These are phyloP conservation scores for Siphonodentalium dalli DNA, from an alignment of 2,888 invertebrate genomes.

Conservation along the genomic window DNA sequence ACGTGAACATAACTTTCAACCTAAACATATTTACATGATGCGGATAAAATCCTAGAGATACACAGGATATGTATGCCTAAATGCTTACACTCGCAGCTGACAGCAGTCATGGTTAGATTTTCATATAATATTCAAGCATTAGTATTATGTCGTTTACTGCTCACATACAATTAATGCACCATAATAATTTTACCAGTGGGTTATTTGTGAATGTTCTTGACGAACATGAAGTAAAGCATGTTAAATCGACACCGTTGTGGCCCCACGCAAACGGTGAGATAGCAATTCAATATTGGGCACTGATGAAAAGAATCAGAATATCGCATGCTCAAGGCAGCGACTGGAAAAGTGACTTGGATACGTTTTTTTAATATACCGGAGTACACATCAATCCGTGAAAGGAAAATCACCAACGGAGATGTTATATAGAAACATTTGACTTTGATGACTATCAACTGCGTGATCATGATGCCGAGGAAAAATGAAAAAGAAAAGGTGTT, in stretches of 20 bases:
- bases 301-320: conserved; percentile 28
- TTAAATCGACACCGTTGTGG: conserved; percentile 21
- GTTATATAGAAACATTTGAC: conserved; percentile 1
- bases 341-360: conserved; percentile 11
- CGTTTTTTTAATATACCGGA: conserved; percentile 3
- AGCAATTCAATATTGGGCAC: conserved; percentile 25
- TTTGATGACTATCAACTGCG: conserved; percentile 1
- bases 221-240: conserved; percentile 17
- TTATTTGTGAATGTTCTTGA: conserved; percentile 11
- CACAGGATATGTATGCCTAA: no score
- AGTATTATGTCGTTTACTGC: no score
- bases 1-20: no score
- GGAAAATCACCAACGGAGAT: background rate
- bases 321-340: conserved; percentile 11
- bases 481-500: conserved; percentile 2
- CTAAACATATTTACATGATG: no score
- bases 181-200: conserved; percentile 16
- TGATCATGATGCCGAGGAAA: conserved; percentile 8
- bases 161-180: no score
- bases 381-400: background rate
- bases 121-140: no score
- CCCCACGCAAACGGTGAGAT: conserved; percentile 31
- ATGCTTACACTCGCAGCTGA: no score
- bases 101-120: no score
- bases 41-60: no score